Conservation (phyloP, 2,888 invertebrate species). For the Nemapogon koenigi region DNA sequence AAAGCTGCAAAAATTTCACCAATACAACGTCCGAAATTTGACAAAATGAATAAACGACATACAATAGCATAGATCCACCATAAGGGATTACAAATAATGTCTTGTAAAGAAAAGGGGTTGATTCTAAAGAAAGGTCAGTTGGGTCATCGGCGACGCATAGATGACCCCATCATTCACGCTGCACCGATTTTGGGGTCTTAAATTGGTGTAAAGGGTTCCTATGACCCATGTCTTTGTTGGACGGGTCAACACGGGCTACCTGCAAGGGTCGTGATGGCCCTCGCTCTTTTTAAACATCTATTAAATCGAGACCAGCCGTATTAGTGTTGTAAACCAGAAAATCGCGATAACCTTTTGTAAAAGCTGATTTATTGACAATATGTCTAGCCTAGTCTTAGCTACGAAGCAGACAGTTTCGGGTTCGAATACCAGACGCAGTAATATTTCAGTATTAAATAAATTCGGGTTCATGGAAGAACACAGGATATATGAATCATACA, state of each 20-base stretch:
- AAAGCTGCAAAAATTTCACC: conserved; percentile 48
- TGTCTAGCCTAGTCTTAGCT: too few relatives aligned
- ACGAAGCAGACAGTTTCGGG: too few relatives aligned
- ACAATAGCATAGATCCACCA: conserved; percentile 65
- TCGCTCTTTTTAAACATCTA: conserved; percentile 42
- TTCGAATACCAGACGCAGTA: too few relatives aligned
- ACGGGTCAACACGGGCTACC: conserved; percentile 55
- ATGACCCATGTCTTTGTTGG: conserved; percentile 37
- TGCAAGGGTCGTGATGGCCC: conserved; percentile 41
- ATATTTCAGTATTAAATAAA: too few relatives aligned
- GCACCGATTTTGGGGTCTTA: conserved; percentile 58
- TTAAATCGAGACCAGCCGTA: conserved; percentile 55
- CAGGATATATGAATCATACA: too few relatives aligned
- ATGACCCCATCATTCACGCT: conserved; percentile 63
- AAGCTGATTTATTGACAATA: too few relatives aligned
- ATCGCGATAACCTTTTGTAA: conserved; percentile 50
- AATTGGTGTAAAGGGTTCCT: conserved; percentile 55
- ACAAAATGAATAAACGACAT: conserved; percentile 36
- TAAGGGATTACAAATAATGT: conserved; percentile 66
- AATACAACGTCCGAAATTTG: conserved; percentile 41
- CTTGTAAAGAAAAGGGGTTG: conserved; percentile 55
- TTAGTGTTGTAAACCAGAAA: conserved; percentile 45
- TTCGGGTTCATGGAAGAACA: too few relatives aligned
- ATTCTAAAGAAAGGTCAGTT: conserved; percentile 48
- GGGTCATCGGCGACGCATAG: conserved; percentile 48